Conservation (phyloP, 1,140 invertebrate species). For the Drosophila repletoides region DNA sequence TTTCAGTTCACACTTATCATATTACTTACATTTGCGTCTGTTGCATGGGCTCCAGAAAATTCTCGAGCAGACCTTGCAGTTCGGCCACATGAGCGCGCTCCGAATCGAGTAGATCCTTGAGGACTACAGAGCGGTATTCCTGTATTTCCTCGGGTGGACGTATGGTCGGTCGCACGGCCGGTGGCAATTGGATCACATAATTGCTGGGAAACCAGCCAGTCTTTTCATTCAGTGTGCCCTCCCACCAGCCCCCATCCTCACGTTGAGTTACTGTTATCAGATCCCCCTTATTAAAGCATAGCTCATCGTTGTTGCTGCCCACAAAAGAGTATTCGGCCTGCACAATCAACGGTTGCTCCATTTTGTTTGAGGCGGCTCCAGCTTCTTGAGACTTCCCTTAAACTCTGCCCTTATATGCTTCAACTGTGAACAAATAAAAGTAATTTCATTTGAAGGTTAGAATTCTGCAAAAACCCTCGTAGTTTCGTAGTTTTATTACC, state of each 20-base stretch:
- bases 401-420: slow-evolving; percentile 43
- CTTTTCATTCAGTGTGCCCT: slow-evolving; percentile 96
- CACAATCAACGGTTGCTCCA: slow-evolving; percentile 88
- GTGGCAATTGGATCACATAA: slow-evolving; percentile 90
- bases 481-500: too few relatives aligned
- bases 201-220: slow-evolving; percentile 99
- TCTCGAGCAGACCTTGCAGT: slow-evolving; percentile 91
- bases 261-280: slow-evolving; percentile 96
- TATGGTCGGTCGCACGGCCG: slow-evolving; percentile 82
- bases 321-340: slow-evolving; percentile 96
- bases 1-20: too few relatives aligned
- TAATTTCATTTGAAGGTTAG: too few relatives aligned
- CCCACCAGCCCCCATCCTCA: slow-evolving; percentile 98
- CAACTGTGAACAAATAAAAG: slow-evolving; percentile 35
- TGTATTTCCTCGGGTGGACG: slow-evolving; percentile 87
- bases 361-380: slow-evolving; percentile 25
- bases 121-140: slow-evolving; percentile 91
- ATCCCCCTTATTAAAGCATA: slow-evolving; percentile 98
- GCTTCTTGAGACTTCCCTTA: slow-evolving; percentile 26
- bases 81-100: slow-evolving; percentile 95
- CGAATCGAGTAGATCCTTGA: slow-evolving; percentile 96
- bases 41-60: slow-evolving; percentile 92
- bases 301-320: slow-evolving; percentile 98
- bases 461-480: too few relatives aligned
- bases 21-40: slow-evolving; percentile 93